Conservation (phyloP, 2,113 vertebrate genomes). For the Gobius niger region DNA sequence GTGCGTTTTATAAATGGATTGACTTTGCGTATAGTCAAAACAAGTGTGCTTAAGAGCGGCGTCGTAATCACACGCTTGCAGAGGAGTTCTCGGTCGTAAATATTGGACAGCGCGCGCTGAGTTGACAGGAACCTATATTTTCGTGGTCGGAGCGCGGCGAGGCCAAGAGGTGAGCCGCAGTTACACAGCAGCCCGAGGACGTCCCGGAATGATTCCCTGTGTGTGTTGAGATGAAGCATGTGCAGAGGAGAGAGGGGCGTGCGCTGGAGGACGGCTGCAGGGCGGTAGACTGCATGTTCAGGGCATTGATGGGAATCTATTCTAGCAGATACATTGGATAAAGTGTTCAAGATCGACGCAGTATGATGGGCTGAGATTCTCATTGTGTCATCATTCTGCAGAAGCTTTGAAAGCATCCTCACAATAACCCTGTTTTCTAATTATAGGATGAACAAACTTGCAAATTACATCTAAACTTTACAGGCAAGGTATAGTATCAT, state of each 20-base stretch:
- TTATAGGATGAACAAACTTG: too few relatives aligned
- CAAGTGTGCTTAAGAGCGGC: constrained; percentile 23
- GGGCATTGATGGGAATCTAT: too few relatives aligned
- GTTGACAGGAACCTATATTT: constrained; percentile 50
- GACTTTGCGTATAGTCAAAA: constrained; percentile 23
- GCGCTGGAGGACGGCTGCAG: constrained; percentile 1
- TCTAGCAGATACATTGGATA: too few relatives aligned
- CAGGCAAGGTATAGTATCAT: too few relatives aligned
- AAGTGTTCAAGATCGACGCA: too few relatives aligned
- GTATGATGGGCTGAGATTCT: too few relatives aligned
- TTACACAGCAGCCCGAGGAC: constrained; percentile 12
- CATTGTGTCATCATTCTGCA: too few relatives aligned
- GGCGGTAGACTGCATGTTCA: background rate
- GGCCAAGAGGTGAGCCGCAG: constrained; percentile 57
- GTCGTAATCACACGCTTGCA: constrained; percentile 49
- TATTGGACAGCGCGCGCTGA: constrained; percentile 45
- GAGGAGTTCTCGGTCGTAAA: constrained; percentile 42
- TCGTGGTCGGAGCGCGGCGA: constrained; percentile 40
- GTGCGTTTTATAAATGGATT: constrained; percentile 25
- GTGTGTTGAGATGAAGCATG: constrained; percentile 14
- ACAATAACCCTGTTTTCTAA: too few relatives aligned
- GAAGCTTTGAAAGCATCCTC: too few relatives aligned
- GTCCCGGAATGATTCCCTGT: constrained; percentile 30
- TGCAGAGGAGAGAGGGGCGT: constrained; percentile 11
- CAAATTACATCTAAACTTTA: too few relatives aligned